Percentiles rank a stretch among this genome's conserved stretches.
These are phyloP conservation scores for Seladonia tumulorum DNA, from an alignment of 2,888 invertebrate species.

Conservation along the genomic window DNA sequence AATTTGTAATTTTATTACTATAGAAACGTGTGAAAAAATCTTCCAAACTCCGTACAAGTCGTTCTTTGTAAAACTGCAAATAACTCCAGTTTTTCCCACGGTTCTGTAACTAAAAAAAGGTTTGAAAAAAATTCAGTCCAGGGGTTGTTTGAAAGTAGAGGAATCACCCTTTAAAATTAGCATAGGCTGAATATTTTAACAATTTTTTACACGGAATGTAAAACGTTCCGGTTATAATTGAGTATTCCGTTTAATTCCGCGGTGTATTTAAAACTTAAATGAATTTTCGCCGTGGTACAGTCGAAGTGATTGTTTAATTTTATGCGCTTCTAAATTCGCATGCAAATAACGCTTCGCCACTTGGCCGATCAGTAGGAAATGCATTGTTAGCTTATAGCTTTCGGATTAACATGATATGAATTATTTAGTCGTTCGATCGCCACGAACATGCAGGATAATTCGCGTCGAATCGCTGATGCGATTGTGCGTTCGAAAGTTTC, in stretches of 20 bases:
- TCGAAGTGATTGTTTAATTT: background rate
- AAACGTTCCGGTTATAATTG: background rate
- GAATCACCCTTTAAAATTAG: background rate
- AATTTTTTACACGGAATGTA: background rate
- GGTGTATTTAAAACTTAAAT: background rate
- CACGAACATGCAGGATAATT: background rate
- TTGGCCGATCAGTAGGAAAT: background rate
- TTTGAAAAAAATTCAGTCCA: background rate
- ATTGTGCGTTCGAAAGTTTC: background rate
- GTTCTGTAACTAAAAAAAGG: background rate
- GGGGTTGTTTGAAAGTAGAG: background rate
- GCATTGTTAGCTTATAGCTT: background rate
- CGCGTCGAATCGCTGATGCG: background rate
- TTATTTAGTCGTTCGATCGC: background rate
- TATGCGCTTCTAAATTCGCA: background rate
- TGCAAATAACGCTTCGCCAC: background rate
- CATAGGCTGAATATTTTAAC: background rate
- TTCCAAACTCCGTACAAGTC: background rate
- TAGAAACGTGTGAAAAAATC: background rate
- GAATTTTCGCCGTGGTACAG: background rate
- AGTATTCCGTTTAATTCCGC: no score
- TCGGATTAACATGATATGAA: background rate
- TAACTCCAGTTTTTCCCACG: background rate
- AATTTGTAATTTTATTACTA: no score
- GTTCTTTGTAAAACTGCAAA: background rate